Percentiles rank a stretch among this genome's conserved stretches.
These are phyloP conservation scores for Aplocera efformata DNA, from an alignment of 2,888 invertebrate species.

Conservation along the genomic window DNA sequence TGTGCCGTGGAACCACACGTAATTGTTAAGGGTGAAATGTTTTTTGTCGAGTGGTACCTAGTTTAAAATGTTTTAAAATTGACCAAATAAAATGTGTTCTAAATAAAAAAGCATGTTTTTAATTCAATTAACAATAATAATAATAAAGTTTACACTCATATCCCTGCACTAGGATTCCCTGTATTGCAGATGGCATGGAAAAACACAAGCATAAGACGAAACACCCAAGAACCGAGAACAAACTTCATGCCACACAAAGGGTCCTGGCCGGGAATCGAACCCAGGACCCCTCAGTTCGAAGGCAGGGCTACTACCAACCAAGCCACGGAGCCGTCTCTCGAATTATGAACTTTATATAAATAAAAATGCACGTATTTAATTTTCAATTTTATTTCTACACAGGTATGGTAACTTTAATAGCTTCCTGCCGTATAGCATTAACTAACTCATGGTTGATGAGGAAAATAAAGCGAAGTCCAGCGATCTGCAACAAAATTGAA, in stretches of 20 bases:
- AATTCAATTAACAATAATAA: slow-evolving; percentile 41
- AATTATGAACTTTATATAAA: too few species aligned
- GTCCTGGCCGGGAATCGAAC: too few species aligned
- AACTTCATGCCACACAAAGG: too few species aligned
- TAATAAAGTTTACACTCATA: too few species aligned
- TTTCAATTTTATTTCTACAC: slow-evolving; percentile 44
- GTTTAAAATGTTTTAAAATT: slow-evolving; percentile 71
- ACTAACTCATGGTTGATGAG: slow-evolving; percentile 95
- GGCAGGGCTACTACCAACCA: too few species aligned
- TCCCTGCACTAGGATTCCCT: too few species aligned
- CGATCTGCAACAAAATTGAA: slow-evolving; percentile 80
- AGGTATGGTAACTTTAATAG: slow-evolving; percentile 86
- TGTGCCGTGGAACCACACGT: slow-evolving; percentile 41
- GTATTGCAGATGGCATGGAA: too few species aligned
- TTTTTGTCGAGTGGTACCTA: slow-evolving; percentile 71
- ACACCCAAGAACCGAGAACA: too few species aligned
- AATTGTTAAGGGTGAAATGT: slow-evolving; percentile 49
- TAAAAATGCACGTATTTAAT: slow-evolving; percentile 43
- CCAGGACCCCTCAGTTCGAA: too few species aligned
- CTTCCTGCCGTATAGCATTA: slow-evolving; percentile 92
- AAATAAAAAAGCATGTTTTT: slow-evolving; percentile 49
- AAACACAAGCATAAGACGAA: too few species aligned
- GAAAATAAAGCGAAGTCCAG: slow-evolving; percentile 95
- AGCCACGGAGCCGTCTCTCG: too few species aligned
- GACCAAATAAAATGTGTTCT: slow-evolving; percentile 81